A percentile compares a stretch with the other conserved stretches of the same genome.
Evolutionary conservation across 2,113 vertebrate species (phyloP).

Genomic region (Propithecus coquereli): DNA sequence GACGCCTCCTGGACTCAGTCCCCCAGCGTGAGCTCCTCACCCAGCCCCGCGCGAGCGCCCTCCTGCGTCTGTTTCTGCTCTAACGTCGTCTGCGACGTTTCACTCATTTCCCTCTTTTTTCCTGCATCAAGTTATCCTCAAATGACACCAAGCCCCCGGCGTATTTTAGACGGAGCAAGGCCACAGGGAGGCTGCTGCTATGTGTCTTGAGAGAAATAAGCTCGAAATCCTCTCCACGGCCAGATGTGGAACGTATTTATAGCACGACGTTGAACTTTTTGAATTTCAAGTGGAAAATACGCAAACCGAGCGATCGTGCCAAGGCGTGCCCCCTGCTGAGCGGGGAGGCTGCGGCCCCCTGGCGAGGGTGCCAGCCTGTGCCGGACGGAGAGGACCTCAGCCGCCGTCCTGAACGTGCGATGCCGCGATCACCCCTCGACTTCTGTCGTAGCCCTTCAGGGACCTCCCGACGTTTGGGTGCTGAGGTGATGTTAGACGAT

Average conservation of each 20-base stretch:
- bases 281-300: background rate
- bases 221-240: background rate
- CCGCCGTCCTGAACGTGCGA: fast-evolving
- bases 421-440: fast-evolving
- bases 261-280: background rate
- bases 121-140: background rate
- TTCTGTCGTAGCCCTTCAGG: fast-evolving
- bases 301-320: fast-evolving
- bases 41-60: too few species aligned
- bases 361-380: fast-evolving
- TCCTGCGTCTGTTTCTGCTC: fast-evolving
- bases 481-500: fast-evolving
- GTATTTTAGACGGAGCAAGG: background rate
- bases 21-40: too few species aligned
- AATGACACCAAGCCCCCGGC: background rate
- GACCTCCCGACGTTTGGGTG: background rate
- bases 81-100: background rate
- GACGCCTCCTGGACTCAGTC: too few species aligned
- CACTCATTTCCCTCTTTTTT: background rate
- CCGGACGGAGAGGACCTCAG: fast-evolving
- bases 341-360: fast-evolving
- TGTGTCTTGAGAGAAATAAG: background rate
- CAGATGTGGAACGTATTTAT: background rate
- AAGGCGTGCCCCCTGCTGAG: fast-evolving
- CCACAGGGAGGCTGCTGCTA: background rate